phyloP scores from a whole-genome alignment of 2,888 invertebrate species.

The Synergus japonicus region DNA sequence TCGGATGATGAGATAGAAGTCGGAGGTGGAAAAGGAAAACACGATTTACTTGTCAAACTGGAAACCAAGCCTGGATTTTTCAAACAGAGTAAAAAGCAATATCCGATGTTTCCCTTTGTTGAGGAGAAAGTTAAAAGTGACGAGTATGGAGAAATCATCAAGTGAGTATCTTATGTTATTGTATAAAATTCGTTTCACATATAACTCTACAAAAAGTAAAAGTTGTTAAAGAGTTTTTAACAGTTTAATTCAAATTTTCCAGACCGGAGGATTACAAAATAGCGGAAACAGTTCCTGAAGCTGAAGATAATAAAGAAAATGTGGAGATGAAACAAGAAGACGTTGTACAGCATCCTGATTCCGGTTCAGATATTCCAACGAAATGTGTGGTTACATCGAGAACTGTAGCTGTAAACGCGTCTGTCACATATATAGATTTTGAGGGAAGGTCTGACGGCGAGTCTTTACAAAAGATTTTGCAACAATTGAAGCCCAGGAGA shows the following conservation, averaged over 20 bases:
- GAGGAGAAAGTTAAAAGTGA: constrained; percentile 95
- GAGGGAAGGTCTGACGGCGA: constrained; percentile 95
- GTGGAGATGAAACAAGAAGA: constrained; percentile 83
- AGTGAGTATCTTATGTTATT: constrained; percentile 73
- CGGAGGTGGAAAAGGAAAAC: constrained; percentile 87
- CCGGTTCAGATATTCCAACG: constrained; percentile 88
- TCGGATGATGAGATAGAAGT: constrained; percentile 92
- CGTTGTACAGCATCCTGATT: constrained; percentile 75
- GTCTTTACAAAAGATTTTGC: constrained; percentile 85
- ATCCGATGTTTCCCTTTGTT: constrained; percentile 97
- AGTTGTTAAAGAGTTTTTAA: constrained; percentile 36
- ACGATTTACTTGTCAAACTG: constrained; percentile 92
- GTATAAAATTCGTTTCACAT: background rate
- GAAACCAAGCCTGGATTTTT: constrained; percentile 88
- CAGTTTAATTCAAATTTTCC: constrained; percentile 29
- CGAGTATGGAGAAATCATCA: constrained; percentile 97
- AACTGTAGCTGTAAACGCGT: constrained; percentile 88
- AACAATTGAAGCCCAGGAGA: constrained; percentile 83
- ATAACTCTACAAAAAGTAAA: background rate
- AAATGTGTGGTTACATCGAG: constrained; percentile 90
- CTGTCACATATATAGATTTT: constrained; percentile 96
- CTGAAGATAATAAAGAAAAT: constrained; percentile 85
- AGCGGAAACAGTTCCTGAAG: constrained; percentile 84
- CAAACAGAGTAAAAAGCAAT: constrained; percentile 92
- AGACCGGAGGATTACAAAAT: constrained; percentile 94